These are phyloP conservation scores for Drosophila novamexicana DNA, from an alignment of 1,140 invertebrate genomes.

Conservation along the genomic window DNA sequence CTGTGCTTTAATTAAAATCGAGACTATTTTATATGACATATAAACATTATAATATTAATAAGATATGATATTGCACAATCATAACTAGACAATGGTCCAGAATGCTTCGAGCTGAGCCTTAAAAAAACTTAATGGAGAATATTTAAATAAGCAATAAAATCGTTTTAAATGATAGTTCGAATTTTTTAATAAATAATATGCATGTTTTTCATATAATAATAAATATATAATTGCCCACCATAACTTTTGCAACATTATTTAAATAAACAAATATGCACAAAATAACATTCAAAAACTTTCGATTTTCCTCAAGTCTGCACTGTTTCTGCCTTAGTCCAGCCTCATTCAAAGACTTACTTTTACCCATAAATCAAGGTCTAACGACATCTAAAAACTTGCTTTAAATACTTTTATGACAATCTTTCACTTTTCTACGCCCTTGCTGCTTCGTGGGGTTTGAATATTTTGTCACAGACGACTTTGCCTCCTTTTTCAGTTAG, in stretches of 20 bases:
- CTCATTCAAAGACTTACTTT: conserved; percentile 8
- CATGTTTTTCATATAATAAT: too few species aligned
- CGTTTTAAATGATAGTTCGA: too few species aligned
- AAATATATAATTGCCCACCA: too few species aligned
- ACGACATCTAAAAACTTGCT: conserved; percentile 22
- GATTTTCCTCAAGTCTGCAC: not conserved
- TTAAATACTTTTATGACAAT: conserved; percentile 20
- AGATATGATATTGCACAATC: too few species aligned
- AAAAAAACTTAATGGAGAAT: too few species aligned
- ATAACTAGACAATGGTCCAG: too few species aligned
- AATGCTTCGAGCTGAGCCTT: too few species aligned
- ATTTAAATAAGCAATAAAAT: too few species aligned
- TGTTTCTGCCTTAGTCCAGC: not conserved
- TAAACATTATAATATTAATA: too few species aligned
- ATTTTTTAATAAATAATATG: too few species aligned
- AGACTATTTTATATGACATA: too few species aligned
- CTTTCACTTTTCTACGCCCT: conserved; percentile 52
- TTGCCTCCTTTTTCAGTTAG: not conserved
- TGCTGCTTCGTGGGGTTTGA: conserved; percentile 2
- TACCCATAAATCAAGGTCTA: conserved; percentile 31
- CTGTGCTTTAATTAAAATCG: too few species aligned
- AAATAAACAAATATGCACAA: not conserved
- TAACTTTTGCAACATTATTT: not conserved
- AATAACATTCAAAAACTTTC: not conserved
- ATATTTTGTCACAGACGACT: conserved; percentile 10